A percentile compares a stretch with the other conserved stretches of the same genome.
phyloP scores from a whole-genome alignment of 2,113 vertebrate genomes.

The Caranx melampygus region DNA sequence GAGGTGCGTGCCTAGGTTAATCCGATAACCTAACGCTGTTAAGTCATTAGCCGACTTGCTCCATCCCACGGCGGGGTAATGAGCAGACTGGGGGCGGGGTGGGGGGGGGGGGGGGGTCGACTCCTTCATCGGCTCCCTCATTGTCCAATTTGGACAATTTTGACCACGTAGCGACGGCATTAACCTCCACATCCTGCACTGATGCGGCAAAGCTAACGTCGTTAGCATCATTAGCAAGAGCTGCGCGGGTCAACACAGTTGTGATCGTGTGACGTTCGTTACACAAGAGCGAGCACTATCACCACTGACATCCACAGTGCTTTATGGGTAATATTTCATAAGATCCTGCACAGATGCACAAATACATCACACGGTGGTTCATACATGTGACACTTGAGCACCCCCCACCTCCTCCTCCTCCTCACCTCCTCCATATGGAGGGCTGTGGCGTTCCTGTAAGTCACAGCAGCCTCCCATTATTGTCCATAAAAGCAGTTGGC shows the following conservation, averaged over 20 bases:
- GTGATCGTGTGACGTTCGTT: not conserved
- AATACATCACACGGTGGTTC: conserved; percentile 41
- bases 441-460: conserved; percentile 63
- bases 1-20: conserved; percentile 39
- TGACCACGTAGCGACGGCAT: not conserved
- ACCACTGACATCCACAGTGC: conserved; percentile 16
- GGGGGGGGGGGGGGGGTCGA: not conserved
- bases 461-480: conserved; percentile 73
- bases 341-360: conserved; percentile 18
- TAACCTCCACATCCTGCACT: not conserved
- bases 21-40: conserved; percentile 42
- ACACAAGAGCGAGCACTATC: not conserved
- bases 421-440: conserved; percentile 47
- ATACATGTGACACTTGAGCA: conserved; percentile 16
- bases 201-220: not conserved
- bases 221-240: not conserved
- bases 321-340: conserved; percentile 9
- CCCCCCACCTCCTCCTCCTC: conserved; percentile 22
- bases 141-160: not conserved
- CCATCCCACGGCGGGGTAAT: conserved; percentile 39
- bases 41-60: conserved; percentile 40
- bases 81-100: conserved; percentile 5
- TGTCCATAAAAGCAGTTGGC: conserved; percentile 74
- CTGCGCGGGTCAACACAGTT: not conserved
- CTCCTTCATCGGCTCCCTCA: not conserved